phyloP scores from a whole-genome alignment of 2,113 vertebrate species.

The Vulpes vulpes region DNA sequence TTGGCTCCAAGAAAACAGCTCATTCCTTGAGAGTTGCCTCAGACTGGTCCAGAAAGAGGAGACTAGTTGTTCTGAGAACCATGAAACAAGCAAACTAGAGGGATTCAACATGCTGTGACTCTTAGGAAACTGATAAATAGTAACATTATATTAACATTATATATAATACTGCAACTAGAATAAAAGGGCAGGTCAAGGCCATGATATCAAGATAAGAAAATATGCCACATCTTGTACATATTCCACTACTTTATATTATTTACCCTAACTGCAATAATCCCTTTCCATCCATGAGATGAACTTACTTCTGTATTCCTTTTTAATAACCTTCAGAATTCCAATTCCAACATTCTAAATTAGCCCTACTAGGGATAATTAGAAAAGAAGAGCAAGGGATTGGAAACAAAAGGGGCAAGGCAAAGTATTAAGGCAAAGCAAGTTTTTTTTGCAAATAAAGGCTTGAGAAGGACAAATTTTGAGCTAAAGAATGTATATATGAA shows the following conservation, averaged over 20 bases:
- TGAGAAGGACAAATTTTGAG: neutral
- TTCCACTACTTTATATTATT: neutral
- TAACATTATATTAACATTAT: neutral
- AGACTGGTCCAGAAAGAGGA: neutral
- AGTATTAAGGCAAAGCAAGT: neutral
- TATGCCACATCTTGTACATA: neutral
- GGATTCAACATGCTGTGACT: slow-evolving; percentile 40
- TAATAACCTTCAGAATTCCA: neutral
- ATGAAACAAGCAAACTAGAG: slow-evolving; percentile 42
- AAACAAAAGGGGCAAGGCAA: neutral
- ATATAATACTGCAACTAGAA: neutral
- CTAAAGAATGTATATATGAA: neutral
- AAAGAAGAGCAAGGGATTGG: neutral
- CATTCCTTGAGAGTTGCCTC: slow-evolving; percentile 30
- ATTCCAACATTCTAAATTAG: slow-evolving; percentile 29
- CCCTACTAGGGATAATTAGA: neutral
- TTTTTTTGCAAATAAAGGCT: neutral
- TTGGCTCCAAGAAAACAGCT: slow-evolving; percentile 36
- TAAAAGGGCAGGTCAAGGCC: neutral
- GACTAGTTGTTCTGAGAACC: slow-evolving; percentile 52
- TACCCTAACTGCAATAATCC: neutral
- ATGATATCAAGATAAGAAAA: neutral
- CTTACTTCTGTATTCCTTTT: neutral
- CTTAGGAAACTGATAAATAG: neutral
- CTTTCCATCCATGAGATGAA: neutral